These are phyloP conservation scores for Drosophila kanapiae DNA, from an alignment of 1,140 invertebrate genomes.

Conservation along the genomic window DNA sequence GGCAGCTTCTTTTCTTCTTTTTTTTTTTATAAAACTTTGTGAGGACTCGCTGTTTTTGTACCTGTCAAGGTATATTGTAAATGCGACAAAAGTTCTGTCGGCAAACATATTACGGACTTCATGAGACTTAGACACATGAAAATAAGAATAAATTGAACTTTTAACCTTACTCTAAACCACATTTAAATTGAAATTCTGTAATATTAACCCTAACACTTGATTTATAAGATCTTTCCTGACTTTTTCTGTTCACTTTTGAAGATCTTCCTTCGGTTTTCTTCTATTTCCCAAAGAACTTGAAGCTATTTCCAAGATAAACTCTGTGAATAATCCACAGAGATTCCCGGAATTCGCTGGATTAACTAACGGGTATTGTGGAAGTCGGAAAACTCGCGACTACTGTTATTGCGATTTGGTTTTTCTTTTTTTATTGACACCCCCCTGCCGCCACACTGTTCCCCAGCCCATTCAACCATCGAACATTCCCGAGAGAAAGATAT, in stretches of 20 bases:
- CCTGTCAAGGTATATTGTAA: too few relatives aligned
- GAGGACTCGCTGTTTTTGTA: not conserved
- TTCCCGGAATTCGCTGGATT: not conserved
- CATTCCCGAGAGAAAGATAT: conserved; percentile 1
- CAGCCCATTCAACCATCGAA: not conserved
- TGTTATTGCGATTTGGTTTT: conserved; percentile 28
- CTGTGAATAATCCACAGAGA: not conserved
- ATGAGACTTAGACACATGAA: too few relatives aligned
- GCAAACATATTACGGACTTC: too few relatives aligned
- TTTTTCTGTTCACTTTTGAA: not conserved
- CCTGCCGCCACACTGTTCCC: not conserved
- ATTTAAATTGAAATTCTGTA: not conserved
- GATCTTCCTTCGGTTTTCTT: not conserved
- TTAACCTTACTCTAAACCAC: too few relatives aligned
- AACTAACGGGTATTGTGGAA: conserved; percentile 7
- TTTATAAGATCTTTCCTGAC: too few relatives aligned
- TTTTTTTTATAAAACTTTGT: conserved; percentile 1
- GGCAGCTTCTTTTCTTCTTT: conserved; percentile 26
- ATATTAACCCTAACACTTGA: too few relatives aligned
- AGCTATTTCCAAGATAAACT: not conserved
- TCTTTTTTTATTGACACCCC: conserved; percentile 8
- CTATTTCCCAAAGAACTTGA: not conserved
- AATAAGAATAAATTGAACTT: too few relatives aligned
- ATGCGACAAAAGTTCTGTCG: too few relatives aligned
- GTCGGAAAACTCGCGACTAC: conserved; percentile 15